A percentile compares a stretch with the other conserved stretches of the same genome.
These are phyloP conservation scores for Camponotus vicinus DNA, from an alignment of 1,140 invertebrate genomes.

Conservation along the genomic window DNA sequence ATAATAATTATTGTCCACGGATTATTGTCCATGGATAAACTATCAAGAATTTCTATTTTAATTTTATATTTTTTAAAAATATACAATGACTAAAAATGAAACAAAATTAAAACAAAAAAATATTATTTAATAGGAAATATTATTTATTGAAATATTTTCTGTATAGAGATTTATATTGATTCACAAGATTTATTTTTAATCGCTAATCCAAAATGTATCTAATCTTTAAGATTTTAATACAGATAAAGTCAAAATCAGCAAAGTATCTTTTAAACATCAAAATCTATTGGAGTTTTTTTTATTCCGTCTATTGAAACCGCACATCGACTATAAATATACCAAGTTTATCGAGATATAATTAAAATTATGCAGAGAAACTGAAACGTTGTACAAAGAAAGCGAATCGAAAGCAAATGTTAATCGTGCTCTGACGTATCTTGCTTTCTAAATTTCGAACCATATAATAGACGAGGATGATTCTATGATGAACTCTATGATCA, in stretches of 20 bases:
- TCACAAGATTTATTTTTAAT: neutral
- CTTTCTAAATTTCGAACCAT: conserved; percentile 45
- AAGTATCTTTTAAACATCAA: neutral
- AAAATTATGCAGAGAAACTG: conserved; percentile 10
- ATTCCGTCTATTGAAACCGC: neutral
- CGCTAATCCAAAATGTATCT: neutral
- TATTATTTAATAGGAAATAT: neutral
- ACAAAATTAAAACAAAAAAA: neutral
- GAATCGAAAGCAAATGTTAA: conserved; percentile 8
- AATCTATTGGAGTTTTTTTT: neutral
- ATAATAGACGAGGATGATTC: neutral
- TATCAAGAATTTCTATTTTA: too few species aligned
- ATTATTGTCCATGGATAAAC: too few species aligned
- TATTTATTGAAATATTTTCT: neutral
- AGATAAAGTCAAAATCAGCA: neutral
- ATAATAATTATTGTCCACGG: too few species aligned
- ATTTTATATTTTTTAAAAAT: neutral
- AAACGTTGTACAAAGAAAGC: conserved; percentile 9
- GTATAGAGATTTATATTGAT: neutral
- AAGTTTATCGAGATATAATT: neutral
- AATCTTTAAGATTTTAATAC: neutral
- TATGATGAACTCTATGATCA: neutral
- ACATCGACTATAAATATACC: neutral
- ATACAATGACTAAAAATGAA: neutral
- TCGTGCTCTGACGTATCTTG: neutral